Evolutionary conservation across 2,113 vertebrate genomes (phyloP), one percentile per base, ranked within the genome.

Genomic region (Zingel zingel): DNA sequence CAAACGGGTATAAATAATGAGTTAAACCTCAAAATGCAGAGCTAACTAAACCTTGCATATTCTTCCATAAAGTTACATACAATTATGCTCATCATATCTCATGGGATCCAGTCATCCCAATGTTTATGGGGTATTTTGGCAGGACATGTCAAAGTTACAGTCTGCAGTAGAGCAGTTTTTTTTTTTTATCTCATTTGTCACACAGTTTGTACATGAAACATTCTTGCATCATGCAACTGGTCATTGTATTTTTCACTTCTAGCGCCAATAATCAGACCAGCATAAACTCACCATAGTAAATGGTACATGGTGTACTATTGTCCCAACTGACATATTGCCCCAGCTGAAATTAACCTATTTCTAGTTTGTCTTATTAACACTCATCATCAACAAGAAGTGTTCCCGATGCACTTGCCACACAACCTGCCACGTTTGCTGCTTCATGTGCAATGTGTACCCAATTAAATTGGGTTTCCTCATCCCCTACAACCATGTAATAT

Each of bases 381-480:
- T 61, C 36, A 27, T 65, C 43, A 63, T 25, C 19, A 43, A 63
- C 33, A 7, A 67, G 56, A 67, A 69, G 56, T 56, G 67, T 77
- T 56, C 12, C 45, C n/a, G 25, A 61, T 81, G 56, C 59, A 12
- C 74, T 62, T 58, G n/a, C 64, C 15, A 3, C 43, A 18, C 27
- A 47, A 61, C 67, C 66, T 61, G 47, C 74, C 4, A 5, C 53
- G 53, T 69, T 58, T 61, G 67, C 82, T 81, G 79, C 59, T 72
- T 80, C 54, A 39, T 66, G 68, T 62, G 56, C 68, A 61, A 27
- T 58, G 68, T 68, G 61, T 30, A 71, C 48, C 77, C 67, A 83
- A 78, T 88, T 86, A 84, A 74, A 85, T 21, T 30, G 25, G 59
- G 45, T 63, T 69, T 72, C 36, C 43, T 13, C 45, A 50, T 21